A percentile compares a stretch with the other conserved stretches of the same genome.
phyloP scores from a whole-genome alignment of 1,140 invertebrate species.

The Hycleus phaleratus region DNA sequence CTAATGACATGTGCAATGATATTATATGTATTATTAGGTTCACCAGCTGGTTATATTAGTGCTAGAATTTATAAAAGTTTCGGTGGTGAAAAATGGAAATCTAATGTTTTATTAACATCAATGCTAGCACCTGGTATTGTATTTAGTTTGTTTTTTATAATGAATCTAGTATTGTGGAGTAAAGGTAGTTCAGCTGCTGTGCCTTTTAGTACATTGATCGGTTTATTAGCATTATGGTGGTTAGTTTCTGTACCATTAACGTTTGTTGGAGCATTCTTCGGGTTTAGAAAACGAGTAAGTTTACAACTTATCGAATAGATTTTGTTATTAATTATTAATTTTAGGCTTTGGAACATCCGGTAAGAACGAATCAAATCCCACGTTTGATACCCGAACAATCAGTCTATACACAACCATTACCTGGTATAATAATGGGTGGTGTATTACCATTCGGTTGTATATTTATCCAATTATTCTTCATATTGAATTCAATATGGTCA shows the following conservation, averaged over 20 bases:
- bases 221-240: slow-evolving; percentile 94
- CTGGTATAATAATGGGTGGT: slow-evolving; percentile 94
- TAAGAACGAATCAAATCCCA: slow-evolving; percentile 97
- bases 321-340: slow-evolving; percentile 16
- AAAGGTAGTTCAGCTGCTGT: slow-evolving; percentile 93
- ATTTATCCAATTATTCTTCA: slow-evolving; percentile 99
- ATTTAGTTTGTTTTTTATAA: slow-evolving; percentile 90
- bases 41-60: slow-evolving; percentile 91
- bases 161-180: slow-evolving; percentile 94
- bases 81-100: slow-evolving; percentile 97
- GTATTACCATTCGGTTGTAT: slow-evolving; percentile 98
- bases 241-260: slow-evolving; percentile 96
- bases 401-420: slow-evolving; percentile 89
- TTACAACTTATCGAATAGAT: slow-evolving; percentile 1
- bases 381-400: slow-evolving; percentile 97
- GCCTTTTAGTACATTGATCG: slow-evolving; percentile 95
- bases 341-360: slow-evolving; percentile 90
- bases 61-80: slow-evolving; percentile 97
- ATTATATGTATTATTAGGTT: slow-evolving; percentile 90
- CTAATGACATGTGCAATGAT: slow-evolving; percentile 97
- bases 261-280: slow-evolving; percentile 96
- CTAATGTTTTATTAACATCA: slow-evolving; percentile 92
- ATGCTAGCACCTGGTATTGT: slow-evolving; percentile 78
- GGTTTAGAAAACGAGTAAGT: slow-evolving; percentile 88
- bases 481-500: slow-evolving; percentile 97